A percentile compares a stretch with the other conserved stretches of the same genome.
phyloP scores from a whole-genome alignment of 2,888 invertebrate species.

The Tillus elongatus region DNA sequence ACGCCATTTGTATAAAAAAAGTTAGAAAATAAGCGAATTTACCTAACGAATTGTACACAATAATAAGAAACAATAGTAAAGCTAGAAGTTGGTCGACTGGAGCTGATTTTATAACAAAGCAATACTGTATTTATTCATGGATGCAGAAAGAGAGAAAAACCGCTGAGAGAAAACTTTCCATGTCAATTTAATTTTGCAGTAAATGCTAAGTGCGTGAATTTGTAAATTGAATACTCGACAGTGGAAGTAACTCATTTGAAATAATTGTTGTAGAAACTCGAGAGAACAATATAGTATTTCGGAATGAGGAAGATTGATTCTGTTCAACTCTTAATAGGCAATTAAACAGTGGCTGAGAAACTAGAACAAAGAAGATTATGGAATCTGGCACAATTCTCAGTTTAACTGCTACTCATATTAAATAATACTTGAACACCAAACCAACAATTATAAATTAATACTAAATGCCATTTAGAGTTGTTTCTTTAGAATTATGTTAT shows the following conservation, averaged over 20 bases:
- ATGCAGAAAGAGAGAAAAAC: conserved; percentile 16
- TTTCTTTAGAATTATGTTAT: no score
- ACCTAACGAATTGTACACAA: no score
- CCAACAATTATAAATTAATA: no score
- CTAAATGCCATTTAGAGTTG: no score
- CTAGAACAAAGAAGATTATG: conserved; percentile 15
- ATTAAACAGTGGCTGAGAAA: conserved; percentile 16
- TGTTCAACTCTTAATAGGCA: conserved; percentile 20
- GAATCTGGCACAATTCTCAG: no score
- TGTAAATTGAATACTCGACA: conserved; percentile 24
- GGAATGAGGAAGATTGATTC: conserved; percentile 24
- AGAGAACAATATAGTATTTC: conserved; percentile 21
- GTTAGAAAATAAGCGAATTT: no score
- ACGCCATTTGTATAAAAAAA: no score
- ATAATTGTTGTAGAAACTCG: conserved; percentile 25
- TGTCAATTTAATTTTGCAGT: conserved; percentile 23
- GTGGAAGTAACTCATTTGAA: conserved; percentile 26
- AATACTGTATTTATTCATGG: conserved; percentile 19
- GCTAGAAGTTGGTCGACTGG: conserved; percentile 6
- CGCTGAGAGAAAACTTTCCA: conserved; percentile 16
- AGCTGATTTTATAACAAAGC: conserved; percentile 16
- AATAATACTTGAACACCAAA: no score
- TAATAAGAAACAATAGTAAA: no score
- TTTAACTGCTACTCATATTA: no score
- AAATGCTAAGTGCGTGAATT: conserved; percentile 25